phyloP scores from a whole-genome alignment of 2,797 vertebrate species.

The Antrozous pallidus region DNA sequence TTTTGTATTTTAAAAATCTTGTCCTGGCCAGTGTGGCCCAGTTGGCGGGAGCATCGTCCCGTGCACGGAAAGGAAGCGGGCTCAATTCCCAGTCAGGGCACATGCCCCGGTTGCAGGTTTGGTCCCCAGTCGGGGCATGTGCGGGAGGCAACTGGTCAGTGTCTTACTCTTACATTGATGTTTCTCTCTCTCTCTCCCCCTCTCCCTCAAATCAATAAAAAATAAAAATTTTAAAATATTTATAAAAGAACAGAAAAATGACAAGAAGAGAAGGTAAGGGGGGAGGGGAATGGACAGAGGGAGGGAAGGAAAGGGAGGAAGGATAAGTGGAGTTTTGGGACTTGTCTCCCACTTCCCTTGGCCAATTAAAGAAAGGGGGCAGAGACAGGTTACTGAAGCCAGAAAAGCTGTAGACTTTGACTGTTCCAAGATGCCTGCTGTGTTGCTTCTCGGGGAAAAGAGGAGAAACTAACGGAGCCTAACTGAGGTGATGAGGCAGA shows the following conservation, averaged over 20 bases:
- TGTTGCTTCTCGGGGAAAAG: conserved; percentile 43
- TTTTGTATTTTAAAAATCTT: conserved; percentile 28
- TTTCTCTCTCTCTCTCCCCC: not conserved
- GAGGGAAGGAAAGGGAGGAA: not conserved
- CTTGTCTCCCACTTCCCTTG: conserved; percentile 36
- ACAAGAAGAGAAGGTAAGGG: conserved; percentile 1
- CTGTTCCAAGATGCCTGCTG: conserved; percentile 42
- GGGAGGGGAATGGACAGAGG: too few relatives aligned
- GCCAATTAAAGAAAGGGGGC: not conserved
- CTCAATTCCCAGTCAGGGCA: not conserved
- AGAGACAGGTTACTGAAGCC: conserved; percentile 19
- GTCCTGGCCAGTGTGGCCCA: not conserved
- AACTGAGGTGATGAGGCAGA: conserved; percentile 26
- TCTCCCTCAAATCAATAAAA: not conserved
- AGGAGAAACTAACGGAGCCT: conserved; percentile 15
- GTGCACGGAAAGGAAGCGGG: not conserved
- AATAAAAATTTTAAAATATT: not conserved
- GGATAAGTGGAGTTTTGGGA: not conserved
- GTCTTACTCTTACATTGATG: not conserved
- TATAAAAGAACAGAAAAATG: conserved; percentile 1
- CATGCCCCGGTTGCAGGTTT: not conserved
- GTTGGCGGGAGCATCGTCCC: not conserved
- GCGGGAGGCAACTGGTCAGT: not conserved
- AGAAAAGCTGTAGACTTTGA: conserved; percentile 39
- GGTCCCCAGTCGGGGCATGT: not conserved